A percentile compares a stretch with the other conserved stretches of the same genome.
These are phyloP conservation scores for Pogona vitticeps DNA, from an alignment of 2,113 vertebrate species.

Conservation along the genomic window DNA sequence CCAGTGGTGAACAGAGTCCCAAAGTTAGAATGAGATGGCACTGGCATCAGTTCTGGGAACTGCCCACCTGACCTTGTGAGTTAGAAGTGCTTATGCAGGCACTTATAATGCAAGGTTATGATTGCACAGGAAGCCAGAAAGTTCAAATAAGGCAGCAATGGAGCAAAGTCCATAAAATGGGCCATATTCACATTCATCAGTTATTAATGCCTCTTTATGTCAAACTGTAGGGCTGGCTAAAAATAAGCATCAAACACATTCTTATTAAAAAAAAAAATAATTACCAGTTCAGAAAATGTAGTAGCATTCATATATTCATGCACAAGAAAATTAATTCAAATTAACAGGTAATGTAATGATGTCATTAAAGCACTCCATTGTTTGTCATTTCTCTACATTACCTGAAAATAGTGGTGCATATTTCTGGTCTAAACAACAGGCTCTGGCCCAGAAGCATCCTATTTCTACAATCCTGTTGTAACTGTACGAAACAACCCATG, in stretches of 20 bases:
- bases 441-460: not conserved
- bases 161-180: not conserved
- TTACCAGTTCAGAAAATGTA: not conserved
- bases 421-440: not conserved
- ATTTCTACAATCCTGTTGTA: not conserved
- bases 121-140: not conserved
- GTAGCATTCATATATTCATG: not conserved
- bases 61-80: not conserved
- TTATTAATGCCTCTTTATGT: constrained; percentile 21
- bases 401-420: not conserved
- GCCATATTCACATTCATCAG: constrained; percentile 1
- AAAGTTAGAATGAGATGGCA: not conserved
- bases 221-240: constrained; percentile 2
- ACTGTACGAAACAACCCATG: constrained; percentile 1
- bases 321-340: not conserved
- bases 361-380: not conserved
- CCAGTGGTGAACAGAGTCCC: not conserved
- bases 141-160: not conserved
- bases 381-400: not conserved
- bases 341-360: not conserved
- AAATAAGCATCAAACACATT: constrained; percentile 4
- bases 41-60: not conserved
- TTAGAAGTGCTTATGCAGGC: not conserved
- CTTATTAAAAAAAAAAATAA: not conserved
- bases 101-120: no score